Base-by-base conservation (phyloP, 2,888 invertebrate genomes). In the Andricus curvator region DNA sequence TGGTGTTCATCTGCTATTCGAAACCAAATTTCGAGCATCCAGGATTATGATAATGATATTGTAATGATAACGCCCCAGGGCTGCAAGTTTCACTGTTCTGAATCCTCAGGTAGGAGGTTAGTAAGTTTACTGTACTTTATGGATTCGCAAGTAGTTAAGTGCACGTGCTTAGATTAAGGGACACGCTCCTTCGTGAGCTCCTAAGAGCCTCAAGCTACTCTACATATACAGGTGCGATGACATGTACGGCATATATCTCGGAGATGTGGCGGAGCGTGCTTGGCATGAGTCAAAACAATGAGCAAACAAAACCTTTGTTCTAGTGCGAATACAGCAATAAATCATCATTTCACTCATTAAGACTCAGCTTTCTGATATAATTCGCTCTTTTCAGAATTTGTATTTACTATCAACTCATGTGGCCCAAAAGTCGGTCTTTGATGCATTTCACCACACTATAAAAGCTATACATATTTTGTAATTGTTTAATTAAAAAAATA, bases 91-190 rank as follows among this genome's bases (percentile, higher is more conserved):
- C n/a, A 9, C 56, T 56, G n/a, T 56, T 56, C 20, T 56, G 56
- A n/a, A n/a, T 56, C n/a, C n/a, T n/a, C 20, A 56, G n/a, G n/a
- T 56, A 56, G 56, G 56, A n/a, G n/a, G 56, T 56, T 56, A 56
- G 56, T 56, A 56, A 56, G 56, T 56, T 56, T n/a, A 1, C n/a
- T 56, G 56, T n/a, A 56, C 56, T 56, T 56, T 56, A 56, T 56
- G 56, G 56, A 56, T 56, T 56, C n/a, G 56, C 56, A 56, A n/a
- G 56, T 56, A n/a, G 56, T 56, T 11, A n/a, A 56, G n/a, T 56
- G n/a, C 56, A n/a, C 56, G 56, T 56, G 56, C 56, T 56, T 56
- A 56, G n/a, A 56, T 56, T 56, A 56, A 56, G n/a, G n/a, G n/a
- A 56, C n/a, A n/a, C n/a, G n/a, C 56, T 56, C 11, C 56, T 56